phyloP scores from a whole-genome alignment of 2,113 vertebrate genomes.

The Fulica atra region DNA sequence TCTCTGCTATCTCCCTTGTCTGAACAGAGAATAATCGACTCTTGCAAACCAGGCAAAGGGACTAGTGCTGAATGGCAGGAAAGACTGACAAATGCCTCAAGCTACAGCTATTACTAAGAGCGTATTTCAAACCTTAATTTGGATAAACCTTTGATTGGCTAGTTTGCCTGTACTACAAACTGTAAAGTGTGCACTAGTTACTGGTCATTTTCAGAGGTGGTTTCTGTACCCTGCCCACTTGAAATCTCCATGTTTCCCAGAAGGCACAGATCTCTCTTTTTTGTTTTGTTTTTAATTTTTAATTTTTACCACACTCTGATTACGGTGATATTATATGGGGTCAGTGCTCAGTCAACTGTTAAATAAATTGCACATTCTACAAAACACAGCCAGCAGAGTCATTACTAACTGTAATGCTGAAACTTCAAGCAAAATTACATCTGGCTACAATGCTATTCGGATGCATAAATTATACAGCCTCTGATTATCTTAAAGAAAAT shows the following conservation, averaged over 20 bases:
- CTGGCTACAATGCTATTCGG: conserved; percentile 78
- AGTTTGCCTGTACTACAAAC: not conserved
- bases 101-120: not conserved
- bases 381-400: conserved; percentile 79
- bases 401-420: conserved; percentile 84
- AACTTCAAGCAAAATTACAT: conserved; percentile 85
- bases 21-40: not conserved
- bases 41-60: not conserved
- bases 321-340: conserved; percentile 78
- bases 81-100: conserved; percentile 10
- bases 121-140: conserved; percentile 8
- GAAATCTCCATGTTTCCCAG: not conserved
- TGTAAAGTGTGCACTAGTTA: not conserved
- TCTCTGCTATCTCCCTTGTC: not conserved
- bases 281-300: conserved; percentile 31
- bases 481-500: conserved; percentile 84
- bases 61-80: not conserved
- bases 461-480: conserved; percentile 82
- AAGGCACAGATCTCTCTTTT: conserved; percentile 22
- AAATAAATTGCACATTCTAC: conserved; percentile 84
- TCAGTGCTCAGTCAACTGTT: conserved; percentile 86
- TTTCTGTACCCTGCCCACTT: not conserved
- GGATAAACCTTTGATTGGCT: not conserved
- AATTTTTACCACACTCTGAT: conserved; percentile 73
- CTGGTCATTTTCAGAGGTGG: not conserved